Conservation (phyloP, 1,140 invertebrate species). For the Diuraphis noxia region DNA sequence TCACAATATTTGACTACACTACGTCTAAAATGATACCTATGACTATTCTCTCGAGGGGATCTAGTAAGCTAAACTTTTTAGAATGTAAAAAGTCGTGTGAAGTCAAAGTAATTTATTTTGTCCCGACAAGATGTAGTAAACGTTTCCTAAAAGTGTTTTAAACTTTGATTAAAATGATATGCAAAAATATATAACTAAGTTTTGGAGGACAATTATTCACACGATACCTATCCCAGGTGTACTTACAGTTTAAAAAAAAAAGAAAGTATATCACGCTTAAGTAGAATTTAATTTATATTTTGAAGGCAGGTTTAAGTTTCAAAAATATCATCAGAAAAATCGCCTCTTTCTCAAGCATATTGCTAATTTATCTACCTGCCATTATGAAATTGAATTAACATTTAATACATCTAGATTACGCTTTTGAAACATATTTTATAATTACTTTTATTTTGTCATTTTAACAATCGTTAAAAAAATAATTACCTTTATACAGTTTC, state of each 20-base stretch:
- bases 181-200: not conserved
- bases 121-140: not conserved
- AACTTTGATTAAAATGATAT: conserved; percentile 22
- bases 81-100: conserved; percentile 29
- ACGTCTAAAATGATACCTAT: not conserved
- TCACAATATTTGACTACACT: not conserved
- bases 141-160: conserved; percentile 4
- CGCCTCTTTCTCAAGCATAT: not conserved
- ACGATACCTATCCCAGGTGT: not conserved
- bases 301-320: not conserved
- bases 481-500: not conserved
- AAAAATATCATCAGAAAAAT: not conserved
- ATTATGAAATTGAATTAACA: not conserved
- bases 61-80: not conserved
- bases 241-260: not conserved
- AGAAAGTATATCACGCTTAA: not conserved
- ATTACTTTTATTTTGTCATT: not conserved
- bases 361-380: not conserved
- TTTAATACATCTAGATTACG: not conserved
- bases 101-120: not conserved
- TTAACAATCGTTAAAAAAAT: not conserved
- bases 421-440: not conserved
- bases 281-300: not conserved
- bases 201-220: not conserved
- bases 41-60: not conserved